Evolutionary conservation across 2,888 invertebrate genomes (phyloP), one percentile per base, ranked within the genome.

Genomic region (Thereva nobilitata): DNA sequence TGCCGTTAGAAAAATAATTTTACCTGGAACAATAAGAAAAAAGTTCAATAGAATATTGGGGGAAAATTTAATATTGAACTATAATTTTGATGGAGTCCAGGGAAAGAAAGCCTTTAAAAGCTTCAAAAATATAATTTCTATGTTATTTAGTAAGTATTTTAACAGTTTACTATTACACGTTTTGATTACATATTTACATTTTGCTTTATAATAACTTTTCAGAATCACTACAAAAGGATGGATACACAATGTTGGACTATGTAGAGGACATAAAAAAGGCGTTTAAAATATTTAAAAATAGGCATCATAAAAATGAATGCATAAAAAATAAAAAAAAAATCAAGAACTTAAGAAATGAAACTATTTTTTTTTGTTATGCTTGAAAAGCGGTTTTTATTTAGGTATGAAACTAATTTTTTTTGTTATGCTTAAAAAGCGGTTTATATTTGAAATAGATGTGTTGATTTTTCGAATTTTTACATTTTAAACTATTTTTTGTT

Each of bases 121-220:
- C 47, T 47, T 47, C 7, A 47, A 47, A 47, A 47, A 47, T 47
- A 47, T 47, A 47, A 47, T 8, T 47, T 47, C 47, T 12, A 47
- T 47, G 47, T 6, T 47, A 47, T 47, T 47, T 47, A 47, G 47
- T 47, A 47, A 47, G 10, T 47, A 47, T 10, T 47, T 47, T 47
- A 47, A 47, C 10, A 47, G 7, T 47, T 23, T 47, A 4, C 47
- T 47, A 47, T 47, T 47, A 10, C 47, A 47, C 47, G 47, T 10
- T 47, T 47, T 47, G 47, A 47, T 47, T 47, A 47, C 47, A 47
- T 47, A 47, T 47, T 47, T 47, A 47, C 47, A 47, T 47, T 47
- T 47, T 47, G 47, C n/a, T 47, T 47, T 47, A 47, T 47, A 47
- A 47, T 47, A 12, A 47, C 10, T 47, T 47, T 6, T 47, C 47